Evolutionary conservation across 1,140 invertebrate genomes (phyloP).

Genomic region (Drosophila ficusphila): DNA sequence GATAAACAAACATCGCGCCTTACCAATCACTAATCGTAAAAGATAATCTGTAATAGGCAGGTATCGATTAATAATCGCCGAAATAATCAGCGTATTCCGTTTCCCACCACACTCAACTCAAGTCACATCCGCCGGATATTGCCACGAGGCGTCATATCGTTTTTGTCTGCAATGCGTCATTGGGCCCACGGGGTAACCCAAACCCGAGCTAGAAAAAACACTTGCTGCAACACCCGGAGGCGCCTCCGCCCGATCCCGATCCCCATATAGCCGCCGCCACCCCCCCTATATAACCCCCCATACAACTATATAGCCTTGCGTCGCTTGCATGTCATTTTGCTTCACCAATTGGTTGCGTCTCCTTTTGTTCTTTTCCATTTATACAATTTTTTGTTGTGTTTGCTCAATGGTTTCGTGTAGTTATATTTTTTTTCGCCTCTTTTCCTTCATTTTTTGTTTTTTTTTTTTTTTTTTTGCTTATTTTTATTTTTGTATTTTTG

Average conservation of each 20-base stretch:
- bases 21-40: background rate
- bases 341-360: slow-evolving; percentile 62
- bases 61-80: slow-evolving; percentile 22
- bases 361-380: slow-evolving; percentile 20
- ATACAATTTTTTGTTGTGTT: slow-evolving; percentile 32
- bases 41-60: background rate
- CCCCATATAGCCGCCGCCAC: no score
- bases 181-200: slow-evolving; percentile 14
- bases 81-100: slow-evolving; percentile 9
- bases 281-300: background rate
- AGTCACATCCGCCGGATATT: slow-evolving; percentile 17
- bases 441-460: slow-evolving; percentile 29
- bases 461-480: no score
- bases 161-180: slow-evolving; percentile 62
- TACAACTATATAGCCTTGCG: slow-evolving; percentile 10
- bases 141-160: slow-evolving; percentile 27
- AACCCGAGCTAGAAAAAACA: slow-evolving; percentile 8
- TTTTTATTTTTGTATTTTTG: slow-evolving; percentile 35
- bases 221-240: slow-evolving; percentile 21
- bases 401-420: slow-evolving; percentile 60
- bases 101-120: slow-evolving; percentile 1
- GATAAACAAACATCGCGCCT: background rate
- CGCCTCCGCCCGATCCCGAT: background rate
- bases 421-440: no score
- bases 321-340: slow-evolving; percentile 56